Base-by-base conservation (phyloP, 2,113 vertebrate species). In the Crocuta crocuta region DNA sequence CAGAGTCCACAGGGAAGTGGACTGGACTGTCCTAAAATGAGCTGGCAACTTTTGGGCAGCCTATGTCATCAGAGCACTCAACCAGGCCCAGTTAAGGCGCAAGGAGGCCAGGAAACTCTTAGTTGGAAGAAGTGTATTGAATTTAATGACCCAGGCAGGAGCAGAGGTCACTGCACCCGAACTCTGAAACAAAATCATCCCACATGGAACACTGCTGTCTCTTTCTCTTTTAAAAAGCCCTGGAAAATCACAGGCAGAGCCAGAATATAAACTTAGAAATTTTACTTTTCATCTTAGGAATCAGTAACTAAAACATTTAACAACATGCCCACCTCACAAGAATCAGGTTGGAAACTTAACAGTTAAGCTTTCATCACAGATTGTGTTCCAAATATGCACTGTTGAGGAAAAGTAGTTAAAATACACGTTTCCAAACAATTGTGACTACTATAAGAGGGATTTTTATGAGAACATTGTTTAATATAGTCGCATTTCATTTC, bases 381-480 rank as follows among this genome's bases (percentile, higher is more conserved):
- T 73, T 85, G 90, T 43, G 71, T 97, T 96, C 73, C 80, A 96
- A 63, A 84, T 31, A n/a, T 33, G 73, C 84, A 90, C 48, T 92
- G 53, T 90, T 35, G 45, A 89, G 74, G 84, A 76, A 95, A 97
- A 89, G 39, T n/a, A 81, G 58, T 96, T 80, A 76, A 92, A 84
- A 96, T 91, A 63, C 5, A 94, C 16, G 33, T 78, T 97, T 97
- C 88, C 50, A 91, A 97, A 97, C 95, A 97, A 94, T 94, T 91
- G 92, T 79, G 94, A 78, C 95, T 95, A 85, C 92, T 97, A 80
- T 76, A 93, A 91, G 79, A 93, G 43, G 50, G 16, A 90, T 96
- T 82, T 96, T 97, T 85, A 97, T 90, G 83, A 97, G 97, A 93
- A 96, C 94, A 94, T 96, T 95, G 79, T 98, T 97, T 78, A 43